phyloP scores from a whole-genome alignment of 2,797 vertebrate genomes.

The Coregonus suidteri region DNA sequence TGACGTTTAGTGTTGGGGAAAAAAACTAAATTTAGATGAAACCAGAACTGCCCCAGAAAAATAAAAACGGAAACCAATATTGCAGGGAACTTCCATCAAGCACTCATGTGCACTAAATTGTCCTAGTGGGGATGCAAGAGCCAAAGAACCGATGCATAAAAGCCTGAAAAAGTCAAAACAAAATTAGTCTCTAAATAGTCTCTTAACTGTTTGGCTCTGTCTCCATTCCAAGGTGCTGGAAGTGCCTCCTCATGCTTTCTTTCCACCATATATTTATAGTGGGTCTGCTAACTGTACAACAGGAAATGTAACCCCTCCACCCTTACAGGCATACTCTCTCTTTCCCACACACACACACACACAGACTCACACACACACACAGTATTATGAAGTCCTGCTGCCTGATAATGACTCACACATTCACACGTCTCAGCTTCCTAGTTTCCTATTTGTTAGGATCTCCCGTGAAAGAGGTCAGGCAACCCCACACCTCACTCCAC shows the following conservation, averaged over 20 bases:
- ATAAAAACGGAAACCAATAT: constrained; percentile 46
- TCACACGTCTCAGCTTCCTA: constrained; percentile 59
- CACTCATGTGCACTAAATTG: constrained; percentile 22
- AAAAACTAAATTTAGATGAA: constrained; percentile 2
- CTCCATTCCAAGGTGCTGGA: constrained; percentile 12
- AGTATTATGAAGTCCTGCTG: constrained; percentile 22
- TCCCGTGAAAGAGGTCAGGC: constrained; percentile 8
- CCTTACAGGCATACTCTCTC: constrained; percentile 18
- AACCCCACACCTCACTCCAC: constrained; percentile 28
- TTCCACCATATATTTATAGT: constrained; percentile 63
- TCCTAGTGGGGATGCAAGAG: background rate
- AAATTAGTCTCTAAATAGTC: background rate
- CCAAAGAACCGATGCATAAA: constrained; percentile 18
- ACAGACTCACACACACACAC: constrained; percentile 17
- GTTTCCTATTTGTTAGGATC: constrained; percentile 26
- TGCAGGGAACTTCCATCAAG: constrained; percentile 25
- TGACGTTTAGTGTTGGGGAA: no score
- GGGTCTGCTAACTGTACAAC: constrained; percentile 51
- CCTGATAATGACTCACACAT: constrained; percentile 29
- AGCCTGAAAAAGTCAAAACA: constrained; percentile 4
- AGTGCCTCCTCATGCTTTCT: constrained; percentile 35
- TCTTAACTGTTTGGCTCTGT: constrained; percentile 9
- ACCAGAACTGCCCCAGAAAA: constrained; percentile 31
- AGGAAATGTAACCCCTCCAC: constrained; percentile 60
- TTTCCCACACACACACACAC: constrained; percentile 21